These are phyloP conservation scores for Cephus sareptanus DNA, from an alignment of 2,888 invertebrate species.

Conservation along the genomic window DNA sequence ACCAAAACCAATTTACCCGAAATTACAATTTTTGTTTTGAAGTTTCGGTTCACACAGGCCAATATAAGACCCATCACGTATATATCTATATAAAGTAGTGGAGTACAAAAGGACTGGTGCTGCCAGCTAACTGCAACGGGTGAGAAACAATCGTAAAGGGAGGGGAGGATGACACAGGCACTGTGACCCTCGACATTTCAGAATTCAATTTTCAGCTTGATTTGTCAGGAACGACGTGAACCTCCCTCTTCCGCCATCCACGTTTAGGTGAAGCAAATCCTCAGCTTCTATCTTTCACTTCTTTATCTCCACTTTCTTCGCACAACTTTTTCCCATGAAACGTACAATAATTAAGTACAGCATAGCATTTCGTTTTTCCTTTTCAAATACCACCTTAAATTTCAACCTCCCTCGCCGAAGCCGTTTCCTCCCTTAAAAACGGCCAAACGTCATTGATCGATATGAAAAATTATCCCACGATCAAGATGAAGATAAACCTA, in stretches of 20 bases:
- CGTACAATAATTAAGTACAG: background rate
- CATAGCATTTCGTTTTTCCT: background rate
- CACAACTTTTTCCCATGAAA: background rate
- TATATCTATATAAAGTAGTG: background rate
- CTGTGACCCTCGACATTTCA: slow-evolving; percentile 38
- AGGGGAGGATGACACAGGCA: slow-evolving; percentile 12
- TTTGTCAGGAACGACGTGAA: slow-evolving; percentile 49
- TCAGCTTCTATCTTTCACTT: background rate
- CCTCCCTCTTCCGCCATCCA: background rate
- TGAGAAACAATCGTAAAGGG: slow-evolving; percentile 44
- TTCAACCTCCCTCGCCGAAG: background rate
- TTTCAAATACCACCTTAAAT: background rate
- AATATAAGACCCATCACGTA: too few relatives aligned
- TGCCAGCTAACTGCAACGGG: slow-evolving; percentile 18
- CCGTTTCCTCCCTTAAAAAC: background rate
- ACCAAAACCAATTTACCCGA: background rate
- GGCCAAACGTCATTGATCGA: background rate
- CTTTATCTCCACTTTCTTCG: background rate
- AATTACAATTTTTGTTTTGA: background rate
- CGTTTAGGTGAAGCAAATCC: background rate
- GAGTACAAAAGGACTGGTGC: background rate
- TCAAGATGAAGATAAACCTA: background rate
- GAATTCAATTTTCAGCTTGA: slow-evolving; percentile 65
- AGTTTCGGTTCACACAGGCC: background rate
- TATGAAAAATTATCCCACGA: background rate